Percentiles rank a stretch among this genome's conserved stretches.
Evolutionary conservation across 1,140 invertebrate genomes (phyloP).

Genomic region (Argopecten irradians): DNA sequence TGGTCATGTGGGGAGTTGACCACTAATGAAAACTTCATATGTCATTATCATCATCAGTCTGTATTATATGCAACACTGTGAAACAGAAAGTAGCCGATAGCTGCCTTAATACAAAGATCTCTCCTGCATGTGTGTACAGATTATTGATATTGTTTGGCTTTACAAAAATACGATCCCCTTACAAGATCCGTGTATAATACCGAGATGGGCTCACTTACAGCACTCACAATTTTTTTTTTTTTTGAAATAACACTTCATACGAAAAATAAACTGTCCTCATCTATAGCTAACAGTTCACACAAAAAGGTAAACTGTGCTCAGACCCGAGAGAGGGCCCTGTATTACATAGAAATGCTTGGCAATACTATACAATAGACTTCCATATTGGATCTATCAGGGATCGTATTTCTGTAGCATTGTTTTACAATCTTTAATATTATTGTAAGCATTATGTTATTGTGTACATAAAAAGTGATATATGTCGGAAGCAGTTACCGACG

Average conservation of each 20-base stretch:
- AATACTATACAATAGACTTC: no score
- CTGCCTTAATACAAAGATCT: conserved; percentile 7
- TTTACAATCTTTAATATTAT: not conserved
- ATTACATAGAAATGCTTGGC: no score
- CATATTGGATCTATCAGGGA: no score
- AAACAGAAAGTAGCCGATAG: not conserved
- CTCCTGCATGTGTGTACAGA: not conserved
- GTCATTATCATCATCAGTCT: not conserved
- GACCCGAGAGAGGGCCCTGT: no score
- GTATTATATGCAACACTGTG: conserved; percentile 1
- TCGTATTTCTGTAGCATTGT: not conserved
- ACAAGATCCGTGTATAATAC: not conserved
- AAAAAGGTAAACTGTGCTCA: no score
- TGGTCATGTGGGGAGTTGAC: not conserved
- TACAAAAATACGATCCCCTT: not conserved
- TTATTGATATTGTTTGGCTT: not conserved
- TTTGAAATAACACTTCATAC: no score
- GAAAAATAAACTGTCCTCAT: no score
- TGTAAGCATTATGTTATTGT: not conserved
- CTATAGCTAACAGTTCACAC: no score
- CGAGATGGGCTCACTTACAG: no score
- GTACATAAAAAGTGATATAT: not conserved
- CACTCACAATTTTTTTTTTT: no score
- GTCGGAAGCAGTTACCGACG: not conserved
- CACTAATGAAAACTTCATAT: not conserved